Conservation (phyloP, 2,888 invertebrate species). For the Tachystola acroxantha region DNA sequence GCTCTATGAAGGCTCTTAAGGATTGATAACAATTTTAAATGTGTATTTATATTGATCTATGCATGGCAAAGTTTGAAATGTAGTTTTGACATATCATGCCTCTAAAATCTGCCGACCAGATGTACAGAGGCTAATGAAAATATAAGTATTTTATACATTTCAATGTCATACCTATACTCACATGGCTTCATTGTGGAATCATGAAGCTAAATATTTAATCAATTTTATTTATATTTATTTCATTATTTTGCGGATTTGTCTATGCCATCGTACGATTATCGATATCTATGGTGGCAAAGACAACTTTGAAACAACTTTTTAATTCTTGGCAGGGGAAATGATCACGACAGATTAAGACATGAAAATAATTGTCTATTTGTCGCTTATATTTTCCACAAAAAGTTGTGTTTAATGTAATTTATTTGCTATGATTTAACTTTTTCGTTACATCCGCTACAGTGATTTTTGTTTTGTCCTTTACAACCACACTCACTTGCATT, state of each 20-base stretch:
- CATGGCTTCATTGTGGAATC: slow-evolving; percentile 11
- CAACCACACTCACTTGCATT: slow-evolving; percentile 78
- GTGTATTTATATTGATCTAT: slow-evolving; percentile 4
- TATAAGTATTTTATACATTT: neutral
- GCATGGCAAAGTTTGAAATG: slow-evolving; percentile 9
- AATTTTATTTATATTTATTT: no score
- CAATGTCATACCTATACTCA: slow-evolving; percentile 7
- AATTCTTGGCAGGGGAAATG: neutral
- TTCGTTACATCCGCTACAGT: slow-evolving; percentile 64
- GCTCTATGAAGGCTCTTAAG: no score
- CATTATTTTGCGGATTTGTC: slow-evolving; percentile 37
- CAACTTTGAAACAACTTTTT: slow-evolving; percentile 2
- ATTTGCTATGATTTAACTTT: no score
- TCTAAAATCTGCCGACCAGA: slow-evolving; percentile 44
- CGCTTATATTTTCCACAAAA: neutral
- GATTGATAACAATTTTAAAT: no score
- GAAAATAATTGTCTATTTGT: no score
- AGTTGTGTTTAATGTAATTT: slow-evolving; percentile 4
- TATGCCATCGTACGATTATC: slow-evolving; percentile 44
- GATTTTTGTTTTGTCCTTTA: slow-evolving; percentile 34
- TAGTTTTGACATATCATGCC: slow-evolving; percentile 11
- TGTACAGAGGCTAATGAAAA: neutral
- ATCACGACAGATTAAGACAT: neutral
- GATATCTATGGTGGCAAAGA: slow-evolving; percentile 52
- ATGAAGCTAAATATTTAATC: slow-evolving; percentile 15